A percentile compares a stretch with the other conserved stretches of the same genome.
Evolutionary conservation across 2,113 vertebrate genomes (phyloP).

Genomic region (Charina bottae): DNA sequence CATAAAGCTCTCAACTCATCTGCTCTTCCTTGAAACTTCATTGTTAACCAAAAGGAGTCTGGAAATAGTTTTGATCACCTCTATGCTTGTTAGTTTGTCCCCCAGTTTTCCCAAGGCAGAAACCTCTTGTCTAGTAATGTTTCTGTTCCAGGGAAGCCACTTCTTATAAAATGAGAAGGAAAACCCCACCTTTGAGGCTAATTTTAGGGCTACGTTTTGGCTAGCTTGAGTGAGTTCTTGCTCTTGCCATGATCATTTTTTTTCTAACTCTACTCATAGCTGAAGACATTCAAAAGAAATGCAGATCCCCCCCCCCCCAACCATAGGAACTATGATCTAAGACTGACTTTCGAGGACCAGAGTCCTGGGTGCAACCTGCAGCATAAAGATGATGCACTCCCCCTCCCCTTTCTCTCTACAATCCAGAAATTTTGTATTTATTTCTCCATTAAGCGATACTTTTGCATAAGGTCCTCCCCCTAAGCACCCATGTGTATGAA

Average conservation of each 20-base stretch:
- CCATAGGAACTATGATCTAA: background rate
- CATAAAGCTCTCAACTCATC: background rate
- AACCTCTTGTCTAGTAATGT: background rate
- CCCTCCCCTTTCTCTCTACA: background rate
- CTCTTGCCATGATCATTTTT: background rate
- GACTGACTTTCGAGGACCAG: background rate
- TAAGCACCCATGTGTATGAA: background rate
- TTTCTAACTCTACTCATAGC: background rate
- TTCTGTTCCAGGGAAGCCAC: background rate
- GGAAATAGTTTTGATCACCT: background rate
- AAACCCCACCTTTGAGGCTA: background rate
- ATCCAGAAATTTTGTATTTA: background rate
- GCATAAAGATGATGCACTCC: background rate
- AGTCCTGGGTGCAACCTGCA: background rate
- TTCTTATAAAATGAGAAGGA: background rate
- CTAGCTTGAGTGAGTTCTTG: background rate
- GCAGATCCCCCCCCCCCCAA: background rate
- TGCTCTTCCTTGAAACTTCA: background rate
- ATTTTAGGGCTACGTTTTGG: background rate
- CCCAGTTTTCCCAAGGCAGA: background rate
- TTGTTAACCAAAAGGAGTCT: background rate
- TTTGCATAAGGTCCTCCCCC: background rate
- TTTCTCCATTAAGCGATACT: background rate
- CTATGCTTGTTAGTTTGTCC: background rate
- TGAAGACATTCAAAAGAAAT: background rate